These are phyloP conservation scores for Cryptoprocta ferox DNA, from an alignment of 2,797 vertebrate species.

Conservation along the genomic window DNA sequence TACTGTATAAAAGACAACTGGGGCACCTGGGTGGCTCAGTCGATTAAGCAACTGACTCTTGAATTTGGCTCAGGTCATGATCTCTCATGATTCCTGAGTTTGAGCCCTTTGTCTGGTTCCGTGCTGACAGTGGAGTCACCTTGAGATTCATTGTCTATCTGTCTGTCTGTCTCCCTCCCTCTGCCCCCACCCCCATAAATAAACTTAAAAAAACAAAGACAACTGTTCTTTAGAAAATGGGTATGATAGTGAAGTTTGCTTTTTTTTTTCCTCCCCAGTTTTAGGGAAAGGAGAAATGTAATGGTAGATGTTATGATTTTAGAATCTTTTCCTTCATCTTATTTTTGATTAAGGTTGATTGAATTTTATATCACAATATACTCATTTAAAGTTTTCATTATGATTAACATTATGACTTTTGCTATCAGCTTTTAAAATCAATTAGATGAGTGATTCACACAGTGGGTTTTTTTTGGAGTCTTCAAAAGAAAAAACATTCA, in stretches of 20 bases:
- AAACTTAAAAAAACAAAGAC: neutral
- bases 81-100: too few relatives aligned
- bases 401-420: conserved; percentile 39
- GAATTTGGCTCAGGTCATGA: too few relatives aligned
- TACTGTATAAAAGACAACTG: neutral
- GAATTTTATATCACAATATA: neutral
- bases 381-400: conserved; percentile 35
- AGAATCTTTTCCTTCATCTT: neutral
- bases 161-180: too few relatives aligned
- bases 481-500: conserved; percentile 14
- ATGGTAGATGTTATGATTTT: neutral
- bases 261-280: neutral
- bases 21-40: too few relatives aligned
- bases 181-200: too few relatives aligned
- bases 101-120: too few relatives aligned
- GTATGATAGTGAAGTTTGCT: neutral
- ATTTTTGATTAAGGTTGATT: conserved; percentile 36
- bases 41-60: too few relatives aligned
- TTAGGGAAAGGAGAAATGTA: neutral
- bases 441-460: neutral
- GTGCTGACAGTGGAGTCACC: too few relatives aligned
- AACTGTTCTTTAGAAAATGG: conserved; percentile 21
- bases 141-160: too few relatives aligned
- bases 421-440: conserved; percentile 23
- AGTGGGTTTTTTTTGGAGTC: neutral